Percentiles rank a stretch among this genome's conserved stretches.
Conservation (phyloP, 2,888 invertebrate species). For the Drymonia ruficornis region DNA sequence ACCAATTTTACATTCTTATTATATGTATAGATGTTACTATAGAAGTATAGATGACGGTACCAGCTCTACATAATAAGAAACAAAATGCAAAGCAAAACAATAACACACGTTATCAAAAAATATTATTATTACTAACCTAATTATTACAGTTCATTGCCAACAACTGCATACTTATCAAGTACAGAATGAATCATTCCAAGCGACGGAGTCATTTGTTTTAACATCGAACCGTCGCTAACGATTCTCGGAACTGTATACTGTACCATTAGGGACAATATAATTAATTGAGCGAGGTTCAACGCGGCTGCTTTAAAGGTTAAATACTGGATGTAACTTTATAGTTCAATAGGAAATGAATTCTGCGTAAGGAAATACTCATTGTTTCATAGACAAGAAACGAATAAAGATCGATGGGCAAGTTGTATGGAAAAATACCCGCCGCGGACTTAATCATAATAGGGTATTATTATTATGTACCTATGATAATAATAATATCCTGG, state of each 20-base stretch:
- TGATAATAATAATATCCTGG: no score
- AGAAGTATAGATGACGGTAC: no score
- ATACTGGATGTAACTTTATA: not conserved
- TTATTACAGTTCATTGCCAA: not conserved
- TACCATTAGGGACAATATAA: slow-evolving; percentile 27
- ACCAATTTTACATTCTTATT: no score
- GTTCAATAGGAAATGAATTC: not conserved
- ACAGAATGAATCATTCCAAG: slow-evolving; percentile 27
- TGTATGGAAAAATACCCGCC: no score
- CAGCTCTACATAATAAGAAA: no score
- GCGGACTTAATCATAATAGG: no score
- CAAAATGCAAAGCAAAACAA: not conserved
- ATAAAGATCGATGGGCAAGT: no score
- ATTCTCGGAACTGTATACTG: slow-evolving; percentile 21
- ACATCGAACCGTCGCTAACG: slow-evolving; percentile 11
- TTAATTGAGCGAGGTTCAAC: slow-evolving; percentile 12
- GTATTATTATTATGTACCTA: no score
- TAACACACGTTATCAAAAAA: not conserved
- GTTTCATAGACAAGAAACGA: no score
- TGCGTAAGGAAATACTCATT: not conserved
- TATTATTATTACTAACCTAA: not conserved
- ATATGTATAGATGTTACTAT: no score
- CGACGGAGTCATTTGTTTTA: slow-evolving; percentile 20
- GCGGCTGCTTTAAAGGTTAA: not conserved
- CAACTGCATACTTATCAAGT: slow-evolving; percentile 18